These are phyloP conservation scores for Petrocephalus sullivani DNA, from an alignment of 2,797 vertebrate species.

Conservation along the genomic window DNA sequence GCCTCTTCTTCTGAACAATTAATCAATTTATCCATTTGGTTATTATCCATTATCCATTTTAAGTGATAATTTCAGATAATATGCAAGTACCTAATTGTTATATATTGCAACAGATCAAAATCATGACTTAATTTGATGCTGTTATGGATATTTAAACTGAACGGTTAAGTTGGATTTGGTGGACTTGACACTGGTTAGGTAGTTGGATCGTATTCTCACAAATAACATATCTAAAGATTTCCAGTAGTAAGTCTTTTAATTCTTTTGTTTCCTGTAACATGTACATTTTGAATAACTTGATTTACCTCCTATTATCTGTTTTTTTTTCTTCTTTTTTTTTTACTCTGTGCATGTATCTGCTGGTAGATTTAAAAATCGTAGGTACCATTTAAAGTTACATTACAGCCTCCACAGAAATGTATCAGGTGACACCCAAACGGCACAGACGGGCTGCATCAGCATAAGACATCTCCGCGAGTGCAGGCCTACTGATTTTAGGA, in stretches of 20 bases:
- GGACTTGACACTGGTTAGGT: background rate
- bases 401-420: background rate
- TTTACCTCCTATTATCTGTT: background rate
- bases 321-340: background rate
- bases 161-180: background rate
- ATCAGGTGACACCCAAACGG: background rate
- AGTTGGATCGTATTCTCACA: background rate
- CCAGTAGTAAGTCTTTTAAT: background rate
- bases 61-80: background rate
- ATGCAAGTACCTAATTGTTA: background rate
- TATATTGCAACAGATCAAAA: background rate
- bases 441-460: background rate
- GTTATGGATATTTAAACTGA: background rate
- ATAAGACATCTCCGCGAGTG: background rate
- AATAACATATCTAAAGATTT: background rate
- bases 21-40: background rate
- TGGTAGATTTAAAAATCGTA: no score
- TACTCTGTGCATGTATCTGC: no score
- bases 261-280: background rate
- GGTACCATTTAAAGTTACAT: background rate
- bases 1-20: background rate
- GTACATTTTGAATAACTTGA: background rate
- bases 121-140: background rate
- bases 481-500: background rate
- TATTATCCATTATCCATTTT: background rate